Percentiles rank a stretch among this genome's conserved stretches.
Evolutionary conservation across 2,888 invertebrate genomes (phyloP).

Genomic region (Athripsodes cinereus): DNA sequence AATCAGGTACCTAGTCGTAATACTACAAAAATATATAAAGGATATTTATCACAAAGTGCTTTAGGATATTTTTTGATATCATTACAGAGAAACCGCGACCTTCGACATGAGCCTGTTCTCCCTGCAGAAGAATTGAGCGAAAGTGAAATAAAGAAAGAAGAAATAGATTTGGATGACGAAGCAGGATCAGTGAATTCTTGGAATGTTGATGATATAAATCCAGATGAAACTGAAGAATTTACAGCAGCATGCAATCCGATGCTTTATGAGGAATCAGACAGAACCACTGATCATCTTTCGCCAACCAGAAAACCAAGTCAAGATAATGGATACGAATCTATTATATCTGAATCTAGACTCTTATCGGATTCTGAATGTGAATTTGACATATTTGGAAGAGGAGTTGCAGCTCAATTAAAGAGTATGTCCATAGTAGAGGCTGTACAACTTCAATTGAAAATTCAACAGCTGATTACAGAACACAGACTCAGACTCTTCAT

Average conservation of each 20-base stretch:
- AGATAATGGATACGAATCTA: background rate
- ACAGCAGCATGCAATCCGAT: background rate
- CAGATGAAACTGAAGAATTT: background rate
- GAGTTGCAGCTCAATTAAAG: conserved; percentile 19
- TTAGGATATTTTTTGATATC: too few relatives aligned
- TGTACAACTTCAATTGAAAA: conserved; percentile 15
- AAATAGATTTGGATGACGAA: background rate
- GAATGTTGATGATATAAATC: background rate
- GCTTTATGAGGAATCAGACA: background rate
- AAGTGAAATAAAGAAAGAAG: conserved; percentile 3
- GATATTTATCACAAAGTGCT: too few relatives aligned
- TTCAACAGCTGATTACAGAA: conserved; percentile 20
- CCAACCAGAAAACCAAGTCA: too few relatives aligned
- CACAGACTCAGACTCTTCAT: conserved; percentile 11
- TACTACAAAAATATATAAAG: too few relatives aligned
- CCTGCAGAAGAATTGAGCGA: background rate
- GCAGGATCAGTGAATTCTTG: background rate
- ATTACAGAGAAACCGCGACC: too few relatives aligned
- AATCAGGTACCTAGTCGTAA: too few relatives aligned
- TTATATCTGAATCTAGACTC: background rate
- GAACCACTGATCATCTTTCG: background rate
- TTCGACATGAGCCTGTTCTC: too few relatives aligned
- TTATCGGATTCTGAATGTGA: conserved; percentile 7
- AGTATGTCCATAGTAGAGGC: conserved; percentile 17
- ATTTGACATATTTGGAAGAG: conserved; percentile 20